Conservation (phyloP, 2,113 vertebrate genomes). For the Synodontis membranacea region DNA sequence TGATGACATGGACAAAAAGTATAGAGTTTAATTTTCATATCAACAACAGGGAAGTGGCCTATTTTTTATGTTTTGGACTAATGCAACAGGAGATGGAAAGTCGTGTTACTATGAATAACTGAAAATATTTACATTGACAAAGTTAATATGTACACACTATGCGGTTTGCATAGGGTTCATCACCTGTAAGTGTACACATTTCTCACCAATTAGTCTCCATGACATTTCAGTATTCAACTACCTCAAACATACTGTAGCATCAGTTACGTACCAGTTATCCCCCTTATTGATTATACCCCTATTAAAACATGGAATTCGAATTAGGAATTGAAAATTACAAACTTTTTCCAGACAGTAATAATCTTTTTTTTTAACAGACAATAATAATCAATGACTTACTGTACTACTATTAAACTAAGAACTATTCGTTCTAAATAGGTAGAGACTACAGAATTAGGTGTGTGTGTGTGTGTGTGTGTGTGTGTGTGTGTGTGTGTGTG, state of each 20-base stretch:
- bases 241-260: neutral
- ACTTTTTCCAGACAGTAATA: too few relatives aligned
- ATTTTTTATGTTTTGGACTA: neutral
- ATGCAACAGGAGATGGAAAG: neutral
- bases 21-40: neutral
- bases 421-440: neutral
- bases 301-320: neutral
- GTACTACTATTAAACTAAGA: too few relatives aligned
- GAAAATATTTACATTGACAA: neutral
- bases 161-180: neutral
- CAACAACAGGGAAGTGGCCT: neutral
- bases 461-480: neutral
- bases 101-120: neutral
- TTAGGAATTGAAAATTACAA: neutral
- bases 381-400: neutral
- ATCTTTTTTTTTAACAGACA: neutral
- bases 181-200: neutral
- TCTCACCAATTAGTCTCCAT: neutral
- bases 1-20: too few relatives aligned
- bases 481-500: neutral
- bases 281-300: neutral
- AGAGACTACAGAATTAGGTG: neutral
- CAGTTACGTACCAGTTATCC: neutral
- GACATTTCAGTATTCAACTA: neutral
- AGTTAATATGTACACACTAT: neutral